Conservation (phyloP, 2,888 invertebrate genomes). For the Pemphredon lugubris region DNA sequence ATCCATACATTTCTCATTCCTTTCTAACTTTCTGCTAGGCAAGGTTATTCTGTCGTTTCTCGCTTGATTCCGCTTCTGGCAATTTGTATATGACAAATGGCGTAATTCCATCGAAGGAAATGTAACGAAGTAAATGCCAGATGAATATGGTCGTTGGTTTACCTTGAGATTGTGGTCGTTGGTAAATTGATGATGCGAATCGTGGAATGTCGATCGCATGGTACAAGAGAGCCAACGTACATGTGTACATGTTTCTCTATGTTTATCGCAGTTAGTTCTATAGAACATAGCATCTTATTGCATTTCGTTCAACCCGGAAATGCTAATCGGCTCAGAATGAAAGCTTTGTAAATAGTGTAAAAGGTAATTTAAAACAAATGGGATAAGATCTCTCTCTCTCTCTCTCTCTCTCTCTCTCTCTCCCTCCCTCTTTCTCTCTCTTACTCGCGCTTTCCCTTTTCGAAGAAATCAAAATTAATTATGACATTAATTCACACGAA, state of each 20-base stretch:
- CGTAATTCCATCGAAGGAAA: slow-evolving; percentile 13
- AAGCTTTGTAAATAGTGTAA: too few relatives aligned
- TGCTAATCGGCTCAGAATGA: too few relatives aligned
- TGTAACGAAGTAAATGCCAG: slow-evolving; percentile 23
- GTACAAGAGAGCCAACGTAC: slow-evolving; percentile 29
- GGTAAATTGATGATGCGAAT: slow-evolving; percentile 4
- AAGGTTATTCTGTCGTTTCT: neutral
- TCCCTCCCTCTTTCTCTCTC: too few relatives aligned
- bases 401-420: too few relatives aligned
- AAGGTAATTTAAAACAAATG: too few relatives aligned
- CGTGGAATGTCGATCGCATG: slow-evolving; percentile 38
- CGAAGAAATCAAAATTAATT: too few relatives aligned
- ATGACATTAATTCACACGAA: too few relatives aligned
- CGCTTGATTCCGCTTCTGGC: neutral
- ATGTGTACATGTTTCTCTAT: slow-evolving; percentile 30
- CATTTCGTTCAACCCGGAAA: too few relatives aligned
- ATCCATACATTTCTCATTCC: slow-evolving; percentile 68
- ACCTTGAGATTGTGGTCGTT: slow-evolving; percentile 1
- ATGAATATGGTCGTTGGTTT: neutral
- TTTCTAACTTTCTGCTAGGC: slow-evolving; percentile 54
- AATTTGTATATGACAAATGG: slow-evolving; percentile 2
- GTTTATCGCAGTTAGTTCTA: slow-evolving; percentile 21
- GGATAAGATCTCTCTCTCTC: too few relatives aligned
- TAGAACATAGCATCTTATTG: too few relatives aligned
- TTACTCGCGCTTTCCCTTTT: too few relatives aligned